Evolutionary conservation across 2,113 vertebrate species (phyloP), one percentile per base, ranked within the genome.

Genomic region (Haemorhous mexicanus): DNA sequence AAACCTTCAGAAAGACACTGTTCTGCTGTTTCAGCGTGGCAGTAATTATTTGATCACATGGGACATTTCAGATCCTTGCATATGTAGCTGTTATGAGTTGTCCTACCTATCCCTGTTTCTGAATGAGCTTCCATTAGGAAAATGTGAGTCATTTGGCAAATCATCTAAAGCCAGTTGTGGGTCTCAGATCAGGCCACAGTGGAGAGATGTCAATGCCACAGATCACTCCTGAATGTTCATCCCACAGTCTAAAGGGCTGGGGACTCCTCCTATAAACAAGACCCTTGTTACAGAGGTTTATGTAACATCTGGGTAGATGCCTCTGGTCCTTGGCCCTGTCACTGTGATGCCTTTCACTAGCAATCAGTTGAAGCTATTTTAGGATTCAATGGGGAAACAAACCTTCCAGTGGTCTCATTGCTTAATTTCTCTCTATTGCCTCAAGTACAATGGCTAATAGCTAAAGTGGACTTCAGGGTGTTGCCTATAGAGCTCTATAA

Each of bases 401-500:
- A 94, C 49, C 56, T 87, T 87, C 49, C 58, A 58, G 58, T 87
- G 62, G 61, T 75, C 76, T 92, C 12, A 8, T 33, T 64, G 61
- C 64, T 74, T 90, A 86, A 74, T 94, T 80, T 75, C 75, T 90
- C 35, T 81, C 55, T 86, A 26, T 58, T 81, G 76, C 89, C 44
- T 61, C 23, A 93, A 92, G 55, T 78, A 93, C 55, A 81, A 72
- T 10, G 61, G 52, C 56, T 81, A 84, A 85, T 52, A 90, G 76
- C 52, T 90, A 39, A 96, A 95, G 76, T 89, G 88, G 85, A 93
- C 88, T 84, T 95, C 3, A 20, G 81, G 58, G 74, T 84, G 81
- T 50, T 93, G 68, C 59, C 52, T 73, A 73, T 55, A 72, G 75
- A 80, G 70, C 15, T 87, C 59, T 68, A 6, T 81, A 96, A 93